phyloP scores from a whole-genome alignment of 2,888 invertebrate species.

The Brachyptera risi region DNA sequence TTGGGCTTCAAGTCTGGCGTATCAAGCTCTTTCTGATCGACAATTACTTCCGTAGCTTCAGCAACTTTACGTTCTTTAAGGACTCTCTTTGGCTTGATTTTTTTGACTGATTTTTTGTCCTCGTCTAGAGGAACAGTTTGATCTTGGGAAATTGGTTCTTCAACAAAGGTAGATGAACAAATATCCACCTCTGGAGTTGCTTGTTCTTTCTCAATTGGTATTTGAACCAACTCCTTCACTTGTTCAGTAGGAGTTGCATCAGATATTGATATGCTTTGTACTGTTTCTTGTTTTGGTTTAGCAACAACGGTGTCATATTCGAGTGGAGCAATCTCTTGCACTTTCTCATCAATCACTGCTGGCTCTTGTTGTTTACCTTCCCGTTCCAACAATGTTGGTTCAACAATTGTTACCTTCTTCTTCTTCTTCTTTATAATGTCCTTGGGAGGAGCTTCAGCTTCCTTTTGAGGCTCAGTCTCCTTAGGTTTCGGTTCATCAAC shows the following conservation, averaged over 20 bases:
- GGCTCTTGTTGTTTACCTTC: slow-evolving; percentile 39
- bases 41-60: slow-evolving; percentile 8
- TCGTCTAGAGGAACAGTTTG: slow-evolving; percentile 11
- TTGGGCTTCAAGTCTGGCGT: slow-evolving; percentile 9
- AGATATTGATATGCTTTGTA: slow-evolving; percentile 11
- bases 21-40: slow-evolving; percentile 8
- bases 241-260: slow-evolving; percentile 10
- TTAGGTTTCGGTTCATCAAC: slow-evolving; percentile 16
- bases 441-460: slow-evolving; percentile 19
- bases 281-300: slow-evolving; percentile 8
- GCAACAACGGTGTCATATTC: slow-evolving; percentile 23
- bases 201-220: not conserved
- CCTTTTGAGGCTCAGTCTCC: slow-evolving; percentile 29
- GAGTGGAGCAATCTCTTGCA: slow-evolving; percentile 26
- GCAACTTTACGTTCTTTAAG: slow-evolving; percentile 19
- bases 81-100: slow-evolving; percentile 7
- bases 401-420: slow-evolving; percentile 34
- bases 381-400: slow-evolving; percentile 36
- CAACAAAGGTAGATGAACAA: slow-evolving; percentile 1
- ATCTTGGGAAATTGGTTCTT: not conserved
- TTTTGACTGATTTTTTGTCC: slow-evolving; percentile 5
- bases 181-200: not conserved
- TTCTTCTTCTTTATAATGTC: slow-evolving; percentile 39
- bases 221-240: not conserved
- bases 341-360: slow-evolving; percentile 33